Base-by-base conservation (phyloP, 2,888 invertebrate genomes). In the Phortica magna region DNA sequence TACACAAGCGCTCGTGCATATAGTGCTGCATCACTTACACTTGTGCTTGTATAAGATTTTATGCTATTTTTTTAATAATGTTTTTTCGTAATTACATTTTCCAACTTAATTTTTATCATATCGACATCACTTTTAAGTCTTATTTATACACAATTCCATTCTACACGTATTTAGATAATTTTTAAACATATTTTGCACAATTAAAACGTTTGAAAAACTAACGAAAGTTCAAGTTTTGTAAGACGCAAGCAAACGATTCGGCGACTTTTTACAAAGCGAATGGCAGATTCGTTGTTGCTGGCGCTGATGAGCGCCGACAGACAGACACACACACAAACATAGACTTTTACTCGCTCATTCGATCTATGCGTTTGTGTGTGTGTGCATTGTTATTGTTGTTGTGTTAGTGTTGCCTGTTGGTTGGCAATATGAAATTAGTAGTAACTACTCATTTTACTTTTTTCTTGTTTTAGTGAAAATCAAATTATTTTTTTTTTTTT, bases 1-100 rank as follows among this genome's bases (percentile, higher is more conserved):
- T 81, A 81, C 80, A 64, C 17, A 70, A 1, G 77, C 72, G 48
- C 42, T n/a, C 64, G 53, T 67, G 75, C 64, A 80, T 79, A 79
- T 65, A 74, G 53, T 77, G 79, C 73, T 79, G 72, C 82, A 81
- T 78, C 80, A 77, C 80, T 90, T 81, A 76, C 89, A 84, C 89
- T 81, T 74, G 79, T 80, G 78, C 79, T 78, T 82, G 79, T 80
- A 81, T 78, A 81, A 80, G 74, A 19, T 67, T 68, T 55, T 74
- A n/a, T 64, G 14, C 14, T 31, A 14, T 76, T 61, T 80, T 80
- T 83, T 79, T 82, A 83, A 83, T 82, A 85, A 80, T 78, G 81
- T 81, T 80, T 82, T 83, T 82, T 81, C 79, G 55, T 77, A 80
- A 75, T 79, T 76, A 76, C 73, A 73, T 75, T 78, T 72, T 68